phyloP scores from a whole-genome alignment of 1,140 invertebrate genomes.

The Bilobella aurantiaca region DNA sequence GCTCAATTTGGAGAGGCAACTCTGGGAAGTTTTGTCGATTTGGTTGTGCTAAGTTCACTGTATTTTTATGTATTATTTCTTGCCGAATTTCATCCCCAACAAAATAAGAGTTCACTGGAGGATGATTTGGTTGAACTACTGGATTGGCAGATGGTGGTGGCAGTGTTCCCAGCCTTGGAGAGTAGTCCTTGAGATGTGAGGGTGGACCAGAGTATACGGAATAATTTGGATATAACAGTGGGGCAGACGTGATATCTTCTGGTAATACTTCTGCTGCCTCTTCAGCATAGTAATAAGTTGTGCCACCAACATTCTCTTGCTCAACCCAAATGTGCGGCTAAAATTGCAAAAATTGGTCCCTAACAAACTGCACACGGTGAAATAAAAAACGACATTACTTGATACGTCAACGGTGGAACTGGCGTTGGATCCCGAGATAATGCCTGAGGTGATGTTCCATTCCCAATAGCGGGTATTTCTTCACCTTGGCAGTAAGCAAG shows the following conservation, averaged over 20 bases:
- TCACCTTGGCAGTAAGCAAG: background rate
- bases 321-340: constrained; percentile 35
- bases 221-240: constrained; percentile 42
- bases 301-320: constrained; percentile 84
- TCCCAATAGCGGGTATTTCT: background rate
- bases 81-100: constrained; percentile 61
- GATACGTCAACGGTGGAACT: constrained; percentile 25
- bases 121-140: constrained; percentile 21
- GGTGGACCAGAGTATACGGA: constrained; percentile 58
- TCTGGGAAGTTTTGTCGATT: constrained; percentile 57
- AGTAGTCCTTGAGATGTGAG: constrained; percentile 44
- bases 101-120: constrained; percentile 50
- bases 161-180: constrained; percentile 5
- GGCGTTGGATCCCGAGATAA: constrained; percentile 23
- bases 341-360: constrained; percentile 5
- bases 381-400: constrained; percentile 14
- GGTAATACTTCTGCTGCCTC: constrained; percentile 37
- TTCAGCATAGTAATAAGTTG: constrained; percentile 77
- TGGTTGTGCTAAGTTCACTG: constrained; percentile 57
- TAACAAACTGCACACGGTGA: no score
- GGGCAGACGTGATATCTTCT: constrained; percentile 21
- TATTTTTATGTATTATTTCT: constrained; percentile 66
- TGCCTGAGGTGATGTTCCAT: constrained; percentile 14
- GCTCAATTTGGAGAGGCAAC: constrained; percentile 73
- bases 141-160: constrained; percentile 13